These are phyloP conservation scores for Nesospiza acunhae DNA, from an alignment of 2,113 vertebrate genomes.

Conservation along the genomic window DNA sequence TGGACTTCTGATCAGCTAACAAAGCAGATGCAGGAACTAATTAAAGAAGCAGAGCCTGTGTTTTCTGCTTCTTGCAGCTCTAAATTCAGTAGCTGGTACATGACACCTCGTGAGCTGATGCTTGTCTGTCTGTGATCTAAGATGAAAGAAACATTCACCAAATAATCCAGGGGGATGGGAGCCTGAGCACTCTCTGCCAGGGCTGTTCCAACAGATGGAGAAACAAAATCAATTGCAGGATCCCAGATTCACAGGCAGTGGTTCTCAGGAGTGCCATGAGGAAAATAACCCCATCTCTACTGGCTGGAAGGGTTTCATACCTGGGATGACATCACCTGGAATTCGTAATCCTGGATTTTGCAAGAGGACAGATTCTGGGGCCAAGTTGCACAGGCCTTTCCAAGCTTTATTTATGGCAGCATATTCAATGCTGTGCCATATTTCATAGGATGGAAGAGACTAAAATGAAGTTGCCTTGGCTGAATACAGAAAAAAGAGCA, in stretches of 20 bases:
- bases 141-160: slow-evolving; percentile 46
- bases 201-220: neutral
- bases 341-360: neutral
- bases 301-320: slow-evolving; percentile 9
- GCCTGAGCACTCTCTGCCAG: neutral
- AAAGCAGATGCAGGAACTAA: slow-evolving; percentile 56
- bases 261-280: neutral
- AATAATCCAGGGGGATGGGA: slow-evolving; percentile 34
- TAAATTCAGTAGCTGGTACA: slow-evolving; percentile 59
- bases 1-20: slow-evolving; percentile 41
- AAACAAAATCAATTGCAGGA: neutral
- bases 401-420: neutral
- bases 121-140: slow-evolving; percentile 46
- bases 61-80: slow-evolving; percentile 49
- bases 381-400: neutral
- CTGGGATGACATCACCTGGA: neutral
- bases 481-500: neutral
- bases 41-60: slow-evolving; percentile 35
- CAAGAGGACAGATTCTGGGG: neutral
- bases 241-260: neutral
- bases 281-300: neutral
- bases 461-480: neutral
- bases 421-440: neutral
- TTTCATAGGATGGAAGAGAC: neutral
- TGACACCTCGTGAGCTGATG: slow-evolving; percentile 56